Base-by-base conservation (phyloP, 1,140 invertebrate genomes). In the Armadillidium nasatum region DNA sequence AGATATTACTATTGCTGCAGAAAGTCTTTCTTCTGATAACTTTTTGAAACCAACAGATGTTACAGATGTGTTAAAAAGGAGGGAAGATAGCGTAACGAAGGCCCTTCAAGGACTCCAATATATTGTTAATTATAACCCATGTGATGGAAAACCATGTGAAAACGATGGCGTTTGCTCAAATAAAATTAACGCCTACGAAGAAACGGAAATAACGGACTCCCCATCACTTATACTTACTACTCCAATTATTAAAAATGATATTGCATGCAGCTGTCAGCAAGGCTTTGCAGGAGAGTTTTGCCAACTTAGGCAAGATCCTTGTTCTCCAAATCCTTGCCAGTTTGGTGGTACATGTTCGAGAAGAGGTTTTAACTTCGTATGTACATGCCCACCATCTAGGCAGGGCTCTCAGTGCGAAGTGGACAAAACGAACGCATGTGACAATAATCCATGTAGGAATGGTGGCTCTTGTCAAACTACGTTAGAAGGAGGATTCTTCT, bases 401-500 rank as follows among this genome's bases (percentile, higher is more conserved):
- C 91, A 94, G 81, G 94, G 94, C 7, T 90, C 90, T 83, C 86
- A 89, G n/a, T 96, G 94, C 83, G 93, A 96, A 84, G 83, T 90
- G 72, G 92, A 94, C 83, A 88, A 90, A 81, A 92, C 92, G 45
- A 92, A 94, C 82, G 90, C 90, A 0, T 96, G 94, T 83, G 90
- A 89, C 72, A 90, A 88, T 54, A 93, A 91, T 83, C 93, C 94
- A 4, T 97, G 94, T 81, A 88, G 89, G 82, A 96, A 96, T 83
- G 94, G 94, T 11, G 94, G 94, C 11, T 93, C 93, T 0, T 96
- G 94, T 80, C 90, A 93, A 82, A 91, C 93, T 82, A 93, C 92
- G 82, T 92, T 94, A 82, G 91, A 91, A 68, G 91, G 90, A 22
- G 92, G 91, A 10, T 95, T 93, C 88, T 96, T 95, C 84, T 96